Conservation (phyloP, 2,113 vertebrate species). For the Amphiprion percula region DNA sequence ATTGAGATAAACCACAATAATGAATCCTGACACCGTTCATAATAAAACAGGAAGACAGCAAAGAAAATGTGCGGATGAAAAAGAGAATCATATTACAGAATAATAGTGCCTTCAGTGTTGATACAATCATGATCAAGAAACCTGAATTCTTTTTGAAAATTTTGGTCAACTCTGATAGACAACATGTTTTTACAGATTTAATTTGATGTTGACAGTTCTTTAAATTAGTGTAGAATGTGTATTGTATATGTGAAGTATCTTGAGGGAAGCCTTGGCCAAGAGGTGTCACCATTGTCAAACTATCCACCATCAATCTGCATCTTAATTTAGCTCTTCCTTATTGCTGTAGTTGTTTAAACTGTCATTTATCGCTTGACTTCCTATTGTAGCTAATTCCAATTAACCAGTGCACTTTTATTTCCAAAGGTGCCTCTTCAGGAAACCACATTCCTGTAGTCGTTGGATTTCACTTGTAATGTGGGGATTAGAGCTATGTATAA, state of each 20-base stretch:
- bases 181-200: neutral
- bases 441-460: slow-evolving; percentile 29
- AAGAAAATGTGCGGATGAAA: neutral
- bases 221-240: neutral
- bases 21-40: neutral
- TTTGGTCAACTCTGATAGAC: too few species aligned
- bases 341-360: neutral
- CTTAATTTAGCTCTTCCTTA: neutral
- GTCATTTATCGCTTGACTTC: slow-evolving; percentile 5
- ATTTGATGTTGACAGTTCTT: neutral
- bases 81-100: too few species aligned
- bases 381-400: slow-evolving; percentile 1
- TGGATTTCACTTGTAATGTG: slow-evolving; percentile 38
- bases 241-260: neutral
- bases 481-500: slow-evolving; percentile 45
- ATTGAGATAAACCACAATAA: neutral
- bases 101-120: too few species aligned
- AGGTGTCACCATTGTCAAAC: neutral
- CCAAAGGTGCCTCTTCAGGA: neutral
- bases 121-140: neutral
- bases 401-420: neutral
- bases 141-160: neutral
- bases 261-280: neutral
- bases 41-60: neutral
- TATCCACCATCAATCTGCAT: neutral